Evolutionary conservation across 2,797 vertebrate species (phyloP).

Genomic region (Diplodus puntazzo): DNA sequence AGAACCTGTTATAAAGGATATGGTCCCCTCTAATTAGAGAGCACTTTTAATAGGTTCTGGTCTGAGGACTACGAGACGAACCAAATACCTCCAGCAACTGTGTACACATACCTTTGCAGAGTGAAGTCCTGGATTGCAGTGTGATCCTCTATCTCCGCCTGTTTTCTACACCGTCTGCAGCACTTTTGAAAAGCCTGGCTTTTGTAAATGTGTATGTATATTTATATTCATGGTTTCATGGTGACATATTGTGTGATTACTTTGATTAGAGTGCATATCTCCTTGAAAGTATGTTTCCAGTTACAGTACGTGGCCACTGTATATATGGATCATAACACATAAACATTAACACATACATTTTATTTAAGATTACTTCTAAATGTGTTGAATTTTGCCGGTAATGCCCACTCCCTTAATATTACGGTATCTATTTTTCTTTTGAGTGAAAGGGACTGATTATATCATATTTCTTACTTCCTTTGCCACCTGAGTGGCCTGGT

Average conservation of each 20-base stretch:
- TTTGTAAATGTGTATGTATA: conserved; percentile 86
- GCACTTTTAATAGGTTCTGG: conserved; percentile 70
- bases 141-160: conserved; percentile 78
- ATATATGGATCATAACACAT: conserved; percentile 64
- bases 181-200: conserved; percentile 84
- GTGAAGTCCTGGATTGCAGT: conserved; percentile 78
- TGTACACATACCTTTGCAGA: conserved; percentile 87
- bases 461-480: conserved; percentile 40
- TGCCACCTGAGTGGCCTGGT: conserved; percentile 50
- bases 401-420: conserved; percentile 59
- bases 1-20: conserved; percentile 94
- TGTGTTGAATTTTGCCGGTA: conserved; percentile 61
- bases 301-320: conserved; percentile 70
- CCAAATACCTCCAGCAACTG: conserved; percentile 95
- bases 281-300: conserved; percentile 74
- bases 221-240: conserved; percentile 79
- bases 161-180: conserved; percentile 86
- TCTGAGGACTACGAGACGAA: conserved; percentile 83
- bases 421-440: conserved; percentile 53
- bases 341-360: conserved; percentile 53
- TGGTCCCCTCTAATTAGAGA: conserved; percentile 91
- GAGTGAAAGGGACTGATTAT: conserved; percentile 52
- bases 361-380: conserved; percentile 67
- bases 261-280: conserved; percentile 78
- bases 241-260: conserved; percentile 72